A percentile compares a stretch with the other conserved stretches of the same genome.
Evolutionary conservation across 2,113 vertebrate genomes (phyloP).

Genomic region (Australoheros scitulus): DNA sequence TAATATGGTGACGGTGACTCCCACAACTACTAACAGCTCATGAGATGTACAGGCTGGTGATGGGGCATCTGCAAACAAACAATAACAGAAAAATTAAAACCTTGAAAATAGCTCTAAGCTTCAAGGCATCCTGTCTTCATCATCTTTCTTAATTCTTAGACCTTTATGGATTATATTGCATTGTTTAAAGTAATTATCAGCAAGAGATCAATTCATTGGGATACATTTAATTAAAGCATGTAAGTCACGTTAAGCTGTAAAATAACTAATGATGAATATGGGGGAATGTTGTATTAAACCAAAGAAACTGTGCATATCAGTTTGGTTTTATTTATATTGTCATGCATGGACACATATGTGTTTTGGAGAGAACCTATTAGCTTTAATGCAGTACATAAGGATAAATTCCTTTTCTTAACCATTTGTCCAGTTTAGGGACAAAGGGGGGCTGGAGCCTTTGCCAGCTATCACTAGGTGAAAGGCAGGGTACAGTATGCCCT

Average conservation of each 20-base stretch:
- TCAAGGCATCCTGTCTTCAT: neutral
- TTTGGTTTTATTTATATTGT: neutral
- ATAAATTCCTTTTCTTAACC: neutral
- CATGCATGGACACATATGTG: neutral
- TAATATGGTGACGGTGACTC: slow-evolving; percentile 44
- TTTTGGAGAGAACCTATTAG: neutral
- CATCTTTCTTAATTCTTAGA: neutral
- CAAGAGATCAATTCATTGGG: too few species aligned
- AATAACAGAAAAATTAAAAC: neutral
- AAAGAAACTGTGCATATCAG: neutral
- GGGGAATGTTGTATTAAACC: neutral
- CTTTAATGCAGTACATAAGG: neutral
- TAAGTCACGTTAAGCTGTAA: too few species aligned
- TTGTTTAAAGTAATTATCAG: too few species aligned
- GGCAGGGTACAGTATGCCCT: neutral
- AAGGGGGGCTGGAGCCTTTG: neutral
- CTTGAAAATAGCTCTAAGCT: neutral
- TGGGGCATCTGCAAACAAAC: slow-evolving; percentile 16
- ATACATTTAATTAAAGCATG: too few species aligned
- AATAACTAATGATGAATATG: neutral
- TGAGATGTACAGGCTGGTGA: slow-evolving; percentile 18
- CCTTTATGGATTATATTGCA: too few species aligned
- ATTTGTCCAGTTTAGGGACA: neutral
- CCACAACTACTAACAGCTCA: slow-evolving; percentile 38
- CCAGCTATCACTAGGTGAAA: neutral